A percentile compares a stretch with the other conserved stretches of the same genome.
Evolutionary conservation across 2,797 vertebrate genomes (phyloP).

Genomic region (Amphiprion clarkii): DNA sequence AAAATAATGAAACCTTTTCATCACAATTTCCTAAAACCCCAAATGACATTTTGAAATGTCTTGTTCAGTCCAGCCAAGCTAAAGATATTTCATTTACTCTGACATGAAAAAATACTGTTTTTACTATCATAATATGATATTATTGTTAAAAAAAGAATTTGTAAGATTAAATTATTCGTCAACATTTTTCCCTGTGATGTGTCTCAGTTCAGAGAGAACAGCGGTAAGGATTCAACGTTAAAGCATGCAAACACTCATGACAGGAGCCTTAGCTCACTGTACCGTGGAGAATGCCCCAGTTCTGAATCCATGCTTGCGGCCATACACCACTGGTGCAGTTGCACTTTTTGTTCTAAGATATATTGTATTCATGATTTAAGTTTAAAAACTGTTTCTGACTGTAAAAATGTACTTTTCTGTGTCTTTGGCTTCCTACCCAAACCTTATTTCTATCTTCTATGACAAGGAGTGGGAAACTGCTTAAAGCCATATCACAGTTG

Average conservation of each 20-base stretch:
- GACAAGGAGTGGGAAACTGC: neutral
- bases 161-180: too few species aligned
- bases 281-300: constrained; percentile 51
- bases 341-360: neutral
- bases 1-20: too few species aligned
- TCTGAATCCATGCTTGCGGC: constrained; percentile 17
- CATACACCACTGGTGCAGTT: neutral
- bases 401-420: neutral
- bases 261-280: constrained; percentile 45
- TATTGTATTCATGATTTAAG: neutral
- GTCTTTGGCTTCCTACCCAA: neutral
- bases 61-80: neutral
- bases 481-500: neutral
- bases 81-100: neutral
- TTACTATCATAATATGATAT: too few species aligned
- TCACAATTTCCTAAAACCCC: too few species aligned
- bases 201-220: constrained; percentile 26
- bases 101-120: too few species aligned
- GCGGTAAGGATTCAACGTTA: constrained; percentile 22
- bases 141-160: too few species aligned
- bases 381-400: neutral
- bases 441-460: neutral
- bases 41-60: too few species aligned
- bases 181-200: neutral
- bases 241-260: constrained; percentile 17